Base-by-base conservation (phyloP, 2,888 invertebrate species). In the Drosophila quinaria region DNA sequence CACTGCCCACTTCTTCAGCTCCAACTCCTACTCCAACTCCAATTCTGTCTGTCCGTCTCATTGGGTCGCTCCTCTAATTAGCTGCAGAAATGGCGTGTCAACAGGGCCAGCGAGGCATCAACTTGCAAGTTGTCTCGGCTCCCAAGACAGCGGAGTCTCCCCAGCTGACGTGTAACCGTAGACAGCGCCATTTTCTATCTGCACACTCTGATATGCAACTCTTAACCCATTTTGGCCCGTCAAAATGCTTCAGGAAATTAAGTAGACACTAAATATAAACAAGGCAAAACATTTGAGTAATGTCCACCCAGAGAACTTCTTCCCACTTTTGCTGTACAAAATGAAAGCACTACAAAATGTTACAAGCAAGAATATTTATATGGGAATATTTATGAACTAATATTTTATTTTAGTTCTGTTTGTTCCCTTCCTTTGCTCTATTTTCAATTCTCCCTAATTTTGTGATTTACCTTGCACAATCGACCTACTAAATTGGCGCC, bases 41-140 rank as follows among this genome's bases (percentile, higher is more conserved):
- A 35, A 13, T 50, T 55, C 25, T 25, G n/a, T 4, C 15, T 29
- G 19, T 55, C 49, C 39, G 17, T 55, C 52, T 35, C 19, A 47
- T 37, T 31, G 87, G 84, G 73, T 76, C 66, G 85, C 85, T 84
- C 70, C 87, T 84, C 87, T 84, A 84, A 84, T 84, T 84, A 84
- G 84, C 87, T 84, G 73, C 89, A 70, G 87, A 84, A 89, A 86
- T 87, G 85, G 81, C 74, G 81, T 89, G 84, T 81, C 89, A 89
- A 81, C 88, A 75, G 69, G 64, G 67, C 71, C 67, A 66, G 68
- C 51, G 31, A 56, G 80, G 73, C 77, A 70, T 79, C 77, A 77
- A 54, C 70, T 77, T 71, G 71, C 56, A 61, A 59, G 58, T 44
- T 51, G 60, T 46, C 39, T 25, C 49, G 37, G 15, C 62, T 60